Conservation (phyloP, 2,888 invertebrate species). For the Polietes domitor region DNA sequence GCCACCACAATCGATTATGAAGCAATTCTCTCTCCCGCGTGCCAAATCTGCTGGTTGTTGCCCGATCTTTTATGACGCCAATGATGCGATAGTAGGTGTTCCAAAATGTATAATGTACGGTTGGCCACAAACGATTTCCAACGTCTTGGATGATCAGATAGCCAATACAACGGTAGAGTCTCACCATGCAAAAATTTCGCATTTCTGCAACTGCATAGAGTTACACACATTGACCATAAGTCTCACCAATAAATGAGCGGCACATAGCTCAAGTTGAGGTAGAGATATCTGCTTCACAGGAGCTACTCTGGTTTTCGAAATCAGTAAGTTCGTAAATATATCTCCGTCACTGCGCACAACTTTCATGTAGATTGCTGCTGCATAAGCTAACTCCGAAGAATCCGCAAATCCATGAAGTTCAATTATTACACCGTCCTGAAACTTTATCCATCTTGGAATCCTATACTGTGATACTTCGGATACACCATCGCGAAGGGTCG, state of each 20-base stretch:
- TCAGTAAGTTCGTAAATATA: not conserved
- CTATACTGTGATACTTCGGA: not conserved
- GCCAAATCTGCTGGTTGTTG: constrained; percentile 23
- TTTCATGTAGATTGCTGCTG: constrained; percentile 42
- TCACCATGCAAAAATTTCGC: constrained; percentile 27
- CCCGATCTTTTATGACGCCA: constrained; percentile 17
- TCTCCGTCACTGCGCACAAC: not conserved
- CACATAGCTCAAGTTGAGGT: constrained; percentile 26
- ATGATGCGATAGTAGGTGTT: not conserved
- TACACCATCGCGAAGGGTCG: not conserved
- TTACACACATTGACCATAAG: too few relatives aligned
- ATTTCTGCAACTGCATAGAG: too few relatives aligned
- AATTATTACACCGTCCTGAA: not conserved
- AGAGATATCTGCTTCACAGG: constrained; percentile 6
- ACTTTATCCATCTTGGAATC: constrained; percentile 45
- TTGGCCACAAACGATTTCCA: constrained; percentile 39
- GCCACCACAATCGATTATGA: too few relatives aligned
- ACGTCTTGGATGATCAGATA: constrained; percentile 27
- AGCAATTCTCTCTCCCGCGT: not conserved
- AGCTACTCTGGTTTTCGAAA: not conserved
- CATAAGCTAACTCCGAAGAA: constrained; percentile 49
- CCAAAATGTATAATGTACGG: constrained; percentile 38
- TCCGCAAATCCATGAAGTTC: constrained; percentile 56
- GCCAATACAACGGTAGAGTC: constrained; percentile 52
- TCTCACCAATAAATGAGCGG: constrained; percentile 36